These are phyloP conservation scores for Chelidonichthys spinosus DNA, from an alignment of 2,797 vertebrate species.

Conservation along the genomic window DNA sequence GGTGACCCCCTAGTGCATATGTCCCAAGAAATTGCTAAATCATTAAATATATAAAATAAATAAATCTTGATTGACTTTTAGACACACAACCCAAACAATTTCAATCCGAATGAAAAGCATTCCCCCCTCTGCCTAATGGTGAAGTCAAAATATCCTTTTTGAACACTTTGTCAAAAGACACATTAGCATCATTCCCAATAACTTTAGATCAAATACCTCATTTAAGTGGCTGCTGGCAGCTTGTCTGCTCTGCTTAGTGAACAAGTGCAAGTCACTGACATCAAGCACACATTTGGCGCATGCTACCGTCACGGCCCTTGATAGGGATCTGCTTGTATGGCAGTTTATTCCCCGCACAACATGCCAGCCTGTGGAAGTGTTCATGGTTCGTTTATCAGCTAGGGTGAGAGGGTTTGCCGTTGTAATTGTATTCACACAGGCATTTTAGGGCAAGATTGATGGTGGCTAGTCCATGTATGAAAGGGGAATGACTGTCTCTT, in stretches of 20 bases:
- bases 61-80: background rate
- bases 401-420: slow-evolving; percentile 33
- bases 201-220: slow-evolving; percentile 58
- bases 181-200: slow-evolving; percentile 66
- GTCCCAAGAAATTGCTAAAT: background rate
- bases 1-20: background rate
- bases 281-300: slow-evolving; percentile 21
- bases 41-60: background rate
- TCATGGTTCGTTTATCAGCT: slow-evolving; percentile 58
- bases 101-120: slow-evolving; percentile 6
- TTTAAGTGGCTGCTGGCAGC: slow-evolving; percentile 62
- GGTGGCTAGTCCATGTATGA: slow-evolving; percentile 40
- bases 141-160: slow-evolving; percentile 50
- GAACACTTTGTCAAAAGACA: slow-evolving; percentile 52
- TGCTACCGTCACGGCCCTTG: slow-evolving; percentile 28
- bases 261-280: slow-evolving; percentile 20
- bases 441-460: slow-evolving; percentile 66
- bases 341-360: slow-evolving; percentile 42
- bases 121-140: background rate
- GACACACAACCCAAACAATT: background rate
- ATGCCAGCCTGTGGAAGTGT: slow-evolving; percentile 34
- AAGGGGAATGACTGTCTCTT: slow-evolving; percentile 62
- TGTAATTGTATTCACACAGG: slow-evolving; percentile 54
- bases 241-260: slow-evolving; percentile 56
- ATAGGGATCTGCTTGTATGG: slow-evolving; percentile 59